phyloP scores from a whole-genome alignment of 1,140 invertebrate genomes.

The Musca domestica region DNA sequence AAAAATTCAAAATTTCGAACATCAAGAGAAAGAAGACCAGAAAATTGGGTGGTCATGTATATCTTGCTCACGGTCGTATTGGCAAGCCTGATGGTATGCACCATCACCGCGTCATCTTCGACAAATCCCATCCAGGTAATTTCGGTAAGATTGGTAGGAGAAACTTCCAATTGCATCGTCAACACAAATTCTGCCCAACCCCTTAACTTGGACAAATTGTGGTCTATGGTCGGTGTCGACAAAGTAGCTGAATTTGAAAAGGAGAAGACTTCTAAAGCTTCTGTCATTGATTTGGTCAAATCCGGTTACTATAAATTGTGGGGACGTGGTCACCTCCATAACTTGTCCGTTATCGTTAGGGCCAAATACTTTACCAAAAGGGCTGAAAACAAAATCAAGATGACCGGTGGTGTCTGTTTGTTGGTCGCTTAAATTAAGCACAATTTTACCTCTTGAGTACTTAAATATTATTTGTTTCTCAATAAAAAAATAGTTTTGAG shows the following conservation, averaged over 20 bases:
- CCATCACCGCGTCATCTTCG: constrained; percentile 99
- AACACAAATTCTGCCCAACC: constrained; percentile 88
- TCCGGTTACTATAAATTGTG: constrained; percentile 97
- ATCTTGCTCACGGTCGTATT: constrained; percentile 98
- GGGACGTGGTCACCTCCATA: constrained; percentile 94
- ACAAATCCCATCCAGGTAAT: constrained; percentile 99
- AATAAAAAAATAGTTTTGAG: no score
- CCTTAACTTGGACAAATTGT: constrained; percentile 96
- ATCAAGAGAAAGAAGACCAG: constrained; percentile 94
- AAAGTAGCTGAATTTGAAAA: constrained; percentile 82
- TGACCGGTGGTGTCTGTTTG: constrained; percentile 94
- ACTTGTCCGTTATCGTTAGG: constrained; percentile 98
- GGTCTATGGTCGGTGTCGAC: constrained; percentile 94
- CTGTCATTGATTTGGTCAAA: constrained; percentile 95
- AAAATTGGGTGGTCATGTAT: constrained; percentile 98
- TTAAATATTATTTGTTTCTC: no score
- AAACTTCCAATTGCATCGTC: constrained; percentile 90
- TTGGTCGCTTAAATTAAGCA: constrained; percentile 85
- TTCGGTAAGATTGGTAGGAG: constrained; percentile 99
- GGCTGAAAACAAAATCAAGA: constrained; percentile 97
- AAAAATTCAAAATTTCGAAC: no score
- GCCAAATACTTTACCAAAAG: constrained; percentile 98
- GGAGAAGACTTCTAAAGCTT: constrained; percentile 81
- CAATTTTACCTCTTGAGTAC: no score
- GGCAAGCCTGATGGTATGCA: constrained; percentile 99